Base-by-base conservation (phyloP, 2,113 vertebrate genomes). In the Vidua chalybeata region DNA sequence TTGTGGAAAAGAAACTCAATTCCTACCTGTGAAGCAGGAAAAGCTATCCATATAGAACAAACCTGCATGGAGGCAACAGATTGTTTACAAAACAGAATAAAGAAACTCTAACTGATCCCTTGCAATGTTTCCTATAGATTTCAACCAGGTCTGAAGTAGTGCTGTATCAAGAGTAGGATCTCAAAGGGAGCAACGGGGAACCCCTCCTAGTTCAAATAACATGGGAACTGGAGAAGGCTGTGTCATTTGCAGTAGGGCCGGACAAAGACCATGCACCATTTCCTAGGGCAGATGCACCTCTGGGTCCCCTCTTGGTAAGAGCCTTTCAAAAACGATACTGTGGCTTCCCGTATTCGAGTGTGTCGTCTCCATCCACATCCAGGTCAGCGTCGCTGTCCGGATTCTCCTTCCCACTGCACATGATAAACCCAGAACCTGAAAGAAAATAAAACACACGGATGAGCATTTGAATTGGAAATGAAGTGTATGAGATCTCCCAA, bases 311-410 rank as follows among this genome's bases (percentile, higher is more conserved):
- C 68, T 81, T 5, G 19, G 58, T 19, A 61, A 89, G 46, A 87
- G 92, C 83, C 87, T 93, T 94, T 96, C 87, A 93, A 95, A 98
- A 97, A 99, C 97, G 99, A 99, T 99, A 99, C 98, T 99, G 99
- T 92, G 99, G 98, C 97, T 99, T 99, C 94, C 99, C 99, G 7
- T 99, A 99, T 94, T 99, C 99, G 96, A 99, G 97, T 58, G 99
- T 99, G 98, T 99, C 99, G 5, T 99, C 99, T 55, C 99, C 99
- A 84, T 99, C 99, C 94, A 99, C 99, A 67, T 99, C 99, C 54
- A 99, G 98, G 97, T 99, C 99, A 2, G 98, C 99, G 1, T 99
- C 99, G 6, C 99, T 99, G 98, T 99, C 99, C 2, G 99, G 98
- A 68, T 98, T 99, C 97, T 99, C 99, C 96, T 99, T 99, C 84